Evolutionary conservation across 2,888 invertebrate species (phyloP).

Genomic region (Apeira syringaria): DNA sequence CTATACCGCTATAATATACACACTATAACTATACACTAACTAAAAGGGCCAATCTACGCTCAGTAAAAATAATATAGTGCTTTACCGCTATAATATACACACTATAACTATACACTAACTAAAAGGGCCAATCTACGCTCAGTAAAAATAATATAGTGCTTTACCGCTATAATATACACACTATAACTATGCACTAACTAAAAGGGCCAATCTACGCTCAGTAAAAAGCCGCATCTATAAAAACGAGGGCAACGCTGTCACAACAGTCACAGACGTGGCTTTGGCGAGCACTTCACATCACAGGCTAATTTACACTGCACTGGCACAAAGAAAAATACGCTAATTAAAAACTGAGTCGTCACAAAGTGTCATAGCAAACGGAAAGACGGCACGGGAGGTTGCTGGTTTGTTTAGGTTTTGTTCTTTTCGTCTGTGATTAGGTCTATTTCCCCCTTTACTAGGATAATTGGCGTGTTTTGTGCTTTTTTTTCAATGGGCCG

Average conservation of each 20-base stretch:
- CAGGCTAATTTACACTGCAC: conserved; percentile 73
- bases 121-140: no score
- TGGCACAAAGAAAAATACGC: conserved; percentile 77
- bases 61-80: no score
- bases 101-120: no score
- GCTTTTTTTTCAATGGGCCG: no score
- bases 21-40: no score
- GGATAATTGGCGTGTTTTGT: background rate
- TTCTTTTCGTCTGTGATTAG: conserved; percentile 43
- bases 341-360: conserved; percentile 80
- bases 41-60: no score
- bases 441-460: conserved; percentile 12
- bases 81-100: no score
- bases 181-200: no score
- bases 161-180: no score
- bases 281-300: conserved; percentile 57
- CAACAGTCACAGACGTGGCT: conserved; percentile 17
- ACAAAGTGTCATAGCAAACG: conserved; percentile 73
- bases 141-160: no score
- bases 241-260: conserved; percentile 7
- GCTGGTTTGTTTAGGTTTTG: conserved; percentile 36
- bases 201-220: conserved; percentile 4
- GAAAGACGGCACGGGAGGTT: conserved; percentile 39
- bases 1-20: no score
- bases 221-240: conserved; percentile 13